phyloP scores from a whole-genome alignment of 2,888 invertebrate species.

The Xestia xanthographa region DNA sequence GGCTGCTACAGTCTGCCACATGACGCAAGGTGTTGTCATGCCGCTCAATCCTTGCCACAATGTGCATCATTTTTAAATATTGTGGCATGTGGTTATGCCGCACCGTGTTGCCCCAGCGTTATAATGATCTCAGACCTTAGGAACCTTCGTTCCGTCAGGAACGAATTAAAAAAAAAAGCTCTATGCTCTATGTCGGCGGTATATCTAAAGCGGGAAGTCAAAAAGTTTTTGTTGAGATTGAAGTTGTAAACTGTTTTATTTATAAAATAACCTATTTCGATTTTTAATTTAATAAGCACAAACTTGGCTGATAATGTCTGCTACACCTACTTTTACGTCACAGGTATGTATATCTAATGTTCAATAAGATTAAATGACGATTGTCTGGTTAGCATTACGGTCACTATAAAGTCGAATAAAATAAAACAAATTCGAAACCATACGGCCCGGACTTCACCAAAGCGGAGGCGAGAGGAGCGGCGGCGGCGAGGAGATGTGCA shows the following conservation, averaged over 20 bases:
- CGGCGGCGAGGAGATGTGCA: too few species aligned
- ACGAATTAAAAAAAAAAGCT: too few species aligned
- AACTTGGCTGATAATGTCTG: conserved; percentile 66
- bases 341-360: conserved; percentile 64
- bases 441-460: background rate
- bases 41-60: too few species aligned
- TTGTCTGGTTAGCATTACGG: background rate
- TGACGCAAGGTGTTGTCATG: too few species aligned
- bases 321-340: conserved; percentile 69
- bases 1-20: too few species aligned
- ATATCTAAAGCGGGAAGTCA: conserved; percentile 58
- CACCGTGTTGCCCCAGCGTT: too few species aligned
- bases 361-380: background rate
- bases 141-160: too few species aligned
- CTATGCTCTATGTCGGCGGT: too few species aligned
- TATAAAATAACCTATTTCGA: background rate
- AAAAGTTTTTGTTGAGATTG: background rate
- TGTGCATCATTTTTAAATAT: too few species aligned
- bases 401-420: background rate
- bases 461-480: too few species aligned
- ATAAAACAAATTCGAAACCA: background rate
- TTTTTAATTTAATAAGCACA: background rate
- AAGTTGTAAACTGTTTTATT: conserved; percentile 1
- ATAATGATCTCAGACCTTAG: too few species aligned
- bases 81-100: too few species aligned